Evolutionary conservation across 1,140 invertebrate genomes (phyloP), one percentile per base, ranked within the genome.

Genomic region (Berghia stephanieae): DNA sequence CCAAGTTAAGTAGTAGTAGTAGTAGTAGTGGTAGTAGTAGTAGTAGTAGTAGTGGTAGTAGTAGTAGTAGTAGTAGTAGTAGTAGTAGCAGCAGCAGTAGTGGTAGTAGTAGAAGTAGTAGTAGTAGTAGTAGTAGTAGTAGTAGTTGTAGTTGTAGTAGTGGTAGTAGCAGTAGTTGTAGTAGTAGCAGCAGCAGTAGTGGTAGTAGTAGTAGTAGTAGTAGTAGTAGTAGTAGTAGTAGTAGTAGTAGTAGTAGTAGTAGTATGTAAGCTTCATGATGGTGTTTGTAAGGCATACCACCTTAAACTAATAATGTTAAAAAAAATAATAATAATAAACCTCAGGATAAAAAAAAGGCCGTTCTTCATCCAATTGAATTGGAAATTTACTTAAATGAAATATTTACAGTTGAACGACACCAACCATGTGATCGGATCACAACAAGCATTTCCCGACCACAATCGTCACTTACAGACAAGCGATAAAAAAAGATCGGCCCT

Each of bases 171-270:
- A 52, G 46, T 52, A 52, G 46, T 24, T 16, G 46, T 24, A 52
- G 46, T 24, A 52, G 46, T 24, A 52, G 46, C 46, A 52, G 46
- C 46, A 52, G 46, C 46, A 52, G 46, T 24, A 52, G 46, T 24
- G n/a, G n/a, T 52, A 52, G 46, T 52, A 52, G 46, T 52, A 52
- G 46, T 52, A 52, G 46, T 52, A 52, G 46, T 52, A 52, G 46
- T 52, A 52, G 46, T 52, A 52, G 46, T 52, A 52, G 46, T 52
- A 52, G 46, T 52, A 52, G 46, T 52, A 52, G 46, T 52, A 52
- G 46, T 52, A 52, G 46, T 52, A 52, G 46, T 52, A 52, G 46
- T 52, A 52, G 46, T 52, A 52, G 46, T 52, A 52, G 46, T 52
- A 52, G n/a, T n/a, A n/a, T n/a, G n/a, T n/a, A n/a, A n/a, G n/a